Percentiles rank a stretch among this genome's conserved stretches.
Conservation (phyloP, 2,888 invertebrate species). For the Coecobrya sp. region DNA sequence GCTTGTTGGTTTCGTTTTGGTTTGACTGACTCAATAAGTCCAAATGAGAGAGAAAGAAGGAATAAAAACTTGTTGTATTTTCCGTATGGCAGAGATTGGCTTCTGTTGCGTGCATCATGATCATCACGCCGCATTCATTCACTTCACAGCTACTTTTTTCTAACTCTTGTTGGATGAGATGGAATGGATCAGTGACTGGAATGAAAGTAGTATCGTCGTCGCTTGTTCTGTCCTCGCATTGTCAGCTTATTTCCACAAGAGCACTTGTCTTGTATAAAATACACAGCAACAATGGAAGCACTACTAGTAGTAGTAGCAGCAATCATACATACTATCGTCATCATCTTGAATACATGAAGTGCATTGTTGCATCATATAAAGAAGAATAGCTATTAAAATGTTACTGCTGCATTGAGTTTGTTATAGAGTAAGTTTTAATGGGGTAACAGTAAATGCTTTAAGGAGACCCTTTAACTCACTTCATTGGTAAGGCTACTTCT, state of each 20-base stretch:
- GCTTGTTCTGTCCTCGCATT: slow-evolving; percentile 17
- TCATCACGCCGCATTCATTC: slow-evolving; percentile 1
- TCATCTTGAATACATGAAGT: slow-evolving; percentile 28
- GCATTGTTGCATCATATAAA: background rate
- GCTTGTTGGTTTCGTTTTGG: slow-evolving; percentile 58
- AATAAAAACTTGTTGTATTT: slow-evolving; percentile 39
- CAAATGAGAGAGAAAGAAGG: background rate
- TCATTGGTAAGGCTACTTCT: background rate
- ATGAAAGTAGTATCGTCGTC: slow-evolving; percentile 40
- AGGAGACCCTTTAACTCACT: background rate
- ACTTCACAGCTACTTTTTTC: slow-evolving; percentile 33
- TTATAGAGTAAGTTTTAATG: slow-evolving; percentile 7
- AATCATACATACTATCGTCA: background rate
- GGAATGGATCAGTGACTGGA: slow-evolving; percentile 67
- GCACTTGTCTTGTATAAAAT: slow-evolving; percentile 61
- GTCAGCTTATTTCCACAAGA: slow-evolving; percentile 50
- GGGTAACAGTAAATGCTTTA: slow-evolving; percentile 20
- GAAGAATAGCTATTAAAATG: slow-evolving; percentile 23
- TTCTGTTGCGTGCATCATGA: slow-evolving; percentile 49
- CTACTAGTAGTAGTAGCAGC: background rate
- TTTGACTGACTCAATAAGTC: slow-evolving; percentile 43
- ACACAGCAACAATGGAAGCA: background rate
- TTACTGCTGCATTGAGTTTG: background rate
- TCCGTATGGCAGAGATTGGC: slow-evolving; percentile 13
- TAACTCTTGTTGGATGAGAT: slow-evolving; percentile 10